Evolutionary conservation across 2,888 invertebrate species (phyloP).

Genomic region (Ommatoiulus sabulosus): DNA sequence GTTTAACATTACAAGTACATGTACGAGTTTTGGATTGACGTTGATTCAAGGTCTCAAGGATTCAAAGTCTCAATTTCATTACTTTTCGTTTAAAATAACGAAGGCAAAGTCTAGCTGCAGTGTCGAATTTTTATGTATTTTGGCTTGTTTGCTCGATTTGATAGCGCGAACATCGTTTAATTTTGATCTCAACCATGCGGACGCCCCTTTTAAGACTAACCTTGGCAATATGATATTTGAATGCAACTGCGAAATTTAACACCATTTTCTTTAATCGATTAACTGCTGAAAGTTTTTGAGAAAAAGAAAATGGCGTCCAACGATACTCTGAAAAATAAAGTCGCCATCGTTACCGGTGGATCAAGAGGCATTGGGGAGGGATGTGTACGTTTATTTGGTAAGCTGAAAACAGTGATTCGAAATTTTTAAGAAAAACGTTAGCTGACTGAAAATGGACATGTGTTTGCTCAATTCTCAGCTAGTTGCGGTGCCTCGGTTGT

Average conservation of each 20-base stretch:
- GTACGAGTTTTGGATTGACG: no score
- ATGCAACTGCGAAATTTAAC: neutral
- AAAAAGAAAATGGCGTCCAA: constrained; percentile 14
- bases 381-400: constrained; percentile 56
- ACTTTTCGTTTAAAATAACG: neutral
- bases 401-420: neutral
- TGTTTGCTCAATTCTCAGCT: neutral
- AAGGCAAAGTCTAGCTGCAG: neutral
- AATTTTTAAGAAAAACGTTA: neutral
- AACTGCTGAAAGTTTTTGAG: neutral
- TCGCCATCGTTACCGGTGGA: constrained; percentile 55
- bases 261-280: neutral
- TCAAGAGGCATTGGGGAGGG: constrained; percentile 54
- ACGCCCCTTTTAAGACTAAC: neutral
- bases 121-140: constrained; percentile 7
- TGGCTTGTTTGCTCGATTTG: neutral
- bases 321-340: constrained; percentile 27
- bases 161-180: neutral
- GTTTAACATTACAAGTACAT: no score
- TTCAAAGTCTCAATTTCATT: neutral
- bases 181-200: neutral
- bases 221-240: constrained; percentile 1
- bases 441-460: neutral
- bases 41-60: no score
- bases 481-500: neutral